Base-by-base conservation (phyloP, 2,888 invertebrate genomes). In the Meandrusa payeni region DNA sequence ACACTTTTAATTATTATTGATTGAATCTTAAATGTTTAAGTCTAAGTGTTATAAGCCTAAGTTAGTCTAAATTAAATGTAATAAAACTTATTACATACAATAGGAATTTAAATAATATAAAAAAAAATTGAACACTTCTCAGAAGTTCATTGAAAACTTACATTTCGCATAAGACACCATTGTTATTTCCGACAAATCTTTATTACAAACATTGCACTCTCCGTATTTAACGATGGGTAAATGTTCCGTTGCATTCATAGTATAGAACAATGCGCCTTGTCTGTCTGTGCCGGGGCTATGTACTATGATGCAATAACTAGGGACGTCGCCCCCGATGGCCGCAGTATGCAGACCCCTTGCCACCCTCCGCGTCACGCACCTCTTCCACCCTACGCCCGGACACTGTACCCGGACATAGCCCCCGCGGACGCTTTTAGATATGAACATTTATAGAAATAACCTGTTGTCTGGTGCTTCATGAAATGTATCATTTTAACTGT, bases 401-500 rank as follows among this genome's bases (percentile, higher is more conserved):
- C 46, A 53, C 54, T 50, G 45, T 39, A 46, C 47, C 45, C 46
- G 38, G 39, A 33, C 32, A 10, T 19, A 19, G 11, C 27, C 34
- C 38, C 13, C 43, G 55, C 29, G 13, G 13, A 36, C 12, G n/a
- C 11, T n/a, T n/a, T n/a, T n/a, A 3, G 54, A 51, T 50, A 48
- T 38, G 38, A 43, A 10, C 48, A 53, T 55, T 58, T 55, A 40
- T 43, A 38, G 33, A 34, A 48, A 46, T 64, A 62, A 71, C 67
- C 63, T 75, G 72, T 72, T 73, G 71, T 59, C 52, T 24, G n/a
- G 20, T 15, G 7, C n/a, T 22, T 20, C 12, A 15, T 3, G 7
- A 9, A 7, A 28, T n/a, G n/a, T n/a, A n/a, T n/a, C n/a, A n/a
- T n/a, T n/a, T n/a, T n/a, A n/a, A n/a, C n/a, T n/a, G n/a, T n/a